Base-by-base conservation (phyloP, 1,140 invertebrate species). In the Zaprionus africanus region DNA sequence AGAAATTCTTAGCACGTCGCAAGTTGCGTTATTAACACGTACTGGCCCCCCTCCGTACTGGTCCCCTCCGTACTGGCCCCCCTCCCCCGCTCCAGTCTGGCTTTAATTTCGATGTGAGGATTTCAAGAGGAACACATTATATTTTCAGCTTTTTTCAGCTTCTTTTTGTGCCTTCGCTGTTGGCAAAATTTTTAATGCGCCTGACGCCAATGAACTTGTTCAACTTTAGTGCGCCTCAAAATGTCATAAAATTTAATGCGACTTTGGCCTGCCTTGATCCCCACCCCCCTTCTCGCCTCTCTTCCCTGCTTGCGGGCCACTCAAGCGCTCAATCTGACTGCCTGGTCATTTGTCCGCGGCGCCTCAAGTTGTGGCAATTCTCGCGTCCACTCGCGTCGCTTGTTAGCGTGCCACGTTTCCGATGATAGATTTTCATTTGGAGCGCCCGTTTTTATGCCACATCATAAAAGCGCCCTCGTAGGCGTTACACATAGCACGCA, bases 381-480 rank as follows among this genome's bases (percentile, higher is more conserved):
- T 26, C 46, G 63, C 26, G 56, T 38, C 61, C 19, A 36, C 46
- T 31, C 56, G 19, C 19, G 51, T 59, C 49, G 46, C 81, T 87
- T 88, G 73, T 88, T 83, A 78, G 84, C 83, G 60, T 26, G 31
- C 41, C 53, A 54, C 64, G 53, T 58, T 72, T 73, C 80, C 81
- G 84, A 88, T 87, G 84, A 87, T 87, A 77, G 84, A 82, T 88
- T 88, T 81, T 88, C 82, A 82, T 83, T 82, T 87, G 71, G 80
- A 71, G 78, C 77, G 79, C 74, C 77, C 60, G 78, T 80, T 87
- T 87, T 87, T 88, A 87, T 88, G 84, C 74, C 64, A 71, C 62
- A 76, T 90, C 85, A 90, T 90, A 88, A 88, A 88, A 90, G 53
- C 49, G 67, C 36, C 63, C 63, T 74, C 67, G 68, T 73, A 78